Conservation (phyloP, 2,888 invertebrate genomes). For the Mesochorus sp. region DNA sequence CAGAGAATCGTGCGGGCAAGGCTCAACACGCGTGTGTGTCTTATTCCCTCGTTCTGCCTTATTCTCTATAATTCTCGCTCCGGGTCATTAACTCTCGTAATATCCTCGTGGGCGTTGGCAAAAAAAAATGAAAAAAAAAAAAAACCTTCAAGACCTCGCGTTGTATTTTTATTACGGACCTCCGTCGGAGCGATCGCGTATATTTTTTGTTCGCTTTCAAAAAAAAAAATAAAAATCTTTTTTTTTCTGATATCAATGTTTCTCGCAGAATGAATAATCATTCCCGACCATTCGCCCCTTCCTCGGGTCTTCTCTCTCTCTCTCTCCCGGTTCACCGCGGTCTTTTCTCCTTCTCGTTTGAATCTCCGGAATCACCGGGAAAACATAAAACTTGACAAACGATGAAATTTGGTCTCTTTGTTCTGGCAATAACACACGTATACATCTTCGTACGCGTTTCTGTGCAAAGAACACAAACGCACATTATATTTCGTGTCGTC, state of each 20-base stretch:
- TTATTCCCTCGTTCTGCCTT: conserved; percentile 38
- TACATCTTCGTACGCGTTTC: neutral
- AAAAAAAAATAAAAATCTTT: no score
- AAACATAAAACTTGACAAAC: conserved; percentile 79
- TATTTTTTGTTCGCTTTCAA: neutral
- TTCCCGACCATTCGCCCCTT: neutral
- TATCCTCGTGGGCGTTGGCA: conserved; percentile 34
- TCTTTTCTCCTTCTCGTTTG: no score
- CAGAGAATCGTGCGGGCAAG: neutral
- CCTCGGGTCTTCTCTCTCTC: neutral
- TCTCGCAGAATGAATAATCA: no score
- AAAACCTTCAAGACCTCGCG: neutral
- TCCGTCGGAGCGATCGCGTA: no score
- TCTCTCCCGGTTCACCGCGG: no score
- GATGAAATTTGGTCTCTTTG: conserved; percentile 80
- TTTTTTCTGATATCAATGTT: no score
- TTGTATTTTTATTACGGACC: no score
- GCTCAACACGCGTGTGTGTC: conserved; percentile 57
- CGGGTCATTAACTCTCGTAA: conserved; percentile 49
- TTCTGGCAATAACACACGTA: conserved; percentile 59
- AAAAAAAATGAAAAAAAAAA: conserved; percentile 17
- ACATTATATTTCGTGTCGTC: no score
- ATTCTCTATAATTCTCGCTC: conserved; percentile 43
- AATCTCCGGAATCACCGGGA: conserved; percentile 53
- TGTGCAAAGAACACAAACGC: conserved; percentile 8